These are phyloP conservation scores for Psammodynastes pulverulentus DNA, from an alignment of 2,113 vertebrate species.

Conservation along the genomic window DNA sequence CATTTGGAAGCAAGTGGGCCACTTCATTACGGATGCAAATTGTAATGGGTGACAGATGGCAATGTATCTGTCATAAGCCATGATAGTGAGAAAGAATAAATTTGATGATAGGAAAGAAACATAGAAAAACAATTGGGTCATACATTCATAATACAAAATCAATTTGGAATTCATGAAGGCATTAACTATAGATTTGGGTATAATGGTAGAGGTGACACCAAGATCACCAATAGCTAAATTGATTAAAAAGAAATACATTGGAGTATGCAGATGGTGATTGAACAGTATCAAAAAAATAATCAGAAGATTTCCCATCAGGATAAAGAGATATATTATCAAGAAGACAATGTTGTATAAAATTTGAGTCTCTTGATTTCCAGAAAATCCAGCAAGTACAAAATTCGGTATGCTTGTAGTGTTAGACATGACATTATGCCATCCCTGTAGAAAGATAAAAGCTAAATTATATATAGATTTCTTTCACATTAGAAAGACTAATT, in stretches of 20 bases:
- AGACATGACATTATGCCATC: background rate
- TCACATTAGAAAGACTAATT: background rate
- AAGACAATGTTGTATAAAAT: background rate
- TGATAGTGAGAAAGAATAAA: background rate
- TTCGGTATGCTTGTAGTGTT: background rate
- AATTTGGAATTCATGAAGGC: background rate
- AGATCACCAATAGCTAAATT: background rate
- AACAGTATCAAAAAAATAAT: background rate
- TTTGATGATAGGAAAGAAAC: background rate
- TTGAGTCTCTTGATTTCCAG: background rate
- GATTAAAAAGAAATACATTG: constrained; percentile 9
- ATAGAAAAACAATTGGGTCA: background rate
- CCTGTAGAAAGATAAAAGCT: background rate
- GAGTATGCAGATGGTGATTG: background rate
- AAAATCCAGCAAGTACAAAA: background rate
- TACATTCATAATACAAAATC: background rate
- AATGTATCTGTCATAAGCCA: background rate
- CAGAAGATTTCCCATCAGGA: background rate
- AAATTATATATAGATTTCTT: background rate
- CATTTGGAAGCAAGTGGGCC: background rate
- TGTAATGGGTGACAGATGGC: background rate
- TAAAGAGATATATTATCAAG: background rate
- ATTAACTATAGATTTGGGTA: background rate
- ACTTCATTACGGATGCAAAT: background rate
- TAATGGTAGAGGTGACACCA: background rate